A percentile compares a stretch with the other conserved stretches of the same genome.
Evolutionary conservation across 2,797 vertebrate species (phyloP).

Genomic region (Coccyzus lansbergi): DNA sequence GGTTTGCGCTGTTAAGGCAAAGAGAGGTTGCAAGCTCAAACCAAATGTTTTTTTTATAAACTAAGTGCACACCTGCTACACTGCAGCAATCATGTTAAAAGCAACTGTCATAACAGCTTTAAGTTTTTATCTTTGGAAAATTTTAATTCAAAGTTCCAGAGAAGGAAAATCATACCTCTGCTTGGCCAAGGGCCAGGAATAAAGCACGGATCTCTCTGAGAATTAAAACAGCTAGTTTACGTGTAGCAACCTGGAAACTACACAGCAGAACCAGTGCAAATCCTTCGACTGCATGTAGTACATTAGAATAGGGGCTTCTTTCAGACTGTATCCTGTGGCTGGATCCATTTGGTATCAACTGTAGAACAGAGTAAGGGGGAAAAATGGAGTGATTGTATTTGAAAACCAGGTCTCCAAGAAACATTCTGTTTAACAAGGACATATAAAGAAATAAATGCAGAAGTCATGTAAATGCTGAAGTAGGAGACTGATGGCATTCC

Average conservation of each 20-base stretch:
- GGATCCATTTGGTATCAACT: slow-evolving; percentile 82
- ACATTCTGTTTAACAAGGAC: not conserved
- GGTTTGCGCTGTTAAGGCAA: not conserved
- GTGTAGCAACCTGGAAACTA: slow-evolving; percentile 94
- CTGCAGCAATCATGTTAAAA: not conserved
- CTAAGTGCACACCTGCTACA: not conserved
- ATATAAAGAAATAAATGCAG: not conserved
- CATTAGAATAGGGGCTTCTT: slow-evolving; percentile 91
- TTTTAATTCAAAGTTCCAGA: not conserved
- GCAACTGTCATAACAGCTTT: not conserved
- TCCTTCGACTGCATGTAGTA: slow-evolving; percentile 94
- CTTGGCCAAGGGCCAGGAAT: slow-evolving; percentile 91
- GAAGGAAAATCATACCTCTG: slow-evolving; percentile 84
- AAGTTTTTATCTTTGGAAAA: not conserved
- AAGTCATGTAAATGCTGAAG: not conserved
- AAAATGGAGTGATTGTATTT: not conserved
- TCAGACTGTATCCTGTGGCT: slow-evolving; percentile 87
- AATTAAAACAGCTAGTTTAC: slow-evolving; percentile 93
- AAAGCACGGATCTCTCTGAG: slow-evolving; percentile 94
- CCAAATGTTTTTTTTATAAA: not conserved
- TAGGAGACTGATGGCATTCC: not conserved
- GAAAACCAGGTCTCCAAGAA: not conserved
- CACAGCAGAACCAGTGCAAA: slow-evolving; percentile 94
- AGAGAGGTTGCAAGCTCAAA: not conserved
- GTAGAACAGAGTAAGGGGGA: not conserved